phyloP scores from a whole-genome alignment of 1,140 invertebrate genomes.

The Hylyphantes graminicola region DNA sequence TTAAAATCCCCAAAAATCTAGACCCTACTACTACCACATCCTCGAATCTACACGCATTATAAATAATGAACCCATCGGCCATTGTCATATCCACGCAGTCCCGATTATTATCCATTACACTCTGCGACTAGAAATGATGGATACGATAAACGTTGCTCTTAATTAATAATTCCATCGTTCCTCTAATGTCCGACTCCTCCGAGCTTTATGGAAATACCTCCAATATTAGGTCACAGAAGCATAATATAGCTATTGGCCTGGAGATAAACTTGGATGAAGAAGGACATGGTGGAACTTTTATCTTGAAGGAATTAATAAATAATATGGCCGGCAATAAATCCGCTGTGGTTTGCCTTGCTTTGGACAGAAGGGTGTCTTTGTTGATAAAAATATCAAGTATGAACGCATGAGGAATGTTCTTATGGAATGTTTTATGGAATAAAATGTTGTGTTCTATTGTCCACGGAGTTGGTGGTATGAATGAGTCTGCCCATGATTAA shows the following conservation, averaged over 20 bases:
- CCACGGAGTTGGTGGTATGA: too few species aligned
- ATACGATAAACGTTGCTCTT: background rate
- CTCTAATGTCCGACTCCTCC: background rate
- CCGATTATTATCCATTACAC: background rate
- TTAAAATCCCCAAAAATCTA: too few species aligned
- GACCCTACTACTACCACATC: too few species aligned
- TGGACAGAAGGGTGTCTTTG: too few species aligned
- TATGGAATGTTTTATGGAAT: too few species aligned
- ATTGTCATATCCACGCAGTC: background rate
- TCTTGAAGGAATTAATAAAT: background rate
- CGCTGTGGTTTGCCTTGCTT: too few species aligned
- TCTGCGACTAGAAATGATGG: too few species aligned
- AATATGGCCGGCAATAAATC: background rate
- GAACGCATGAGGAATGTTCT: too few species aligned
- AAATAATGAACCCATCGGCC: background rate
- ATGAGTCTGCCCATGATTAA: too few species aligned
- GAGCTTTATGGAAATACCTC: background rate
- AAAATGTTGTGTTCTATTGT: too few species aligned
- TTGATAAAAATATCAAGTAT: too few species aligned
- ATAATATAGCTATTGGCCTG: slow-evolving; percentile 4
- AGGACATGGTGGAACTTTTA: background rate
- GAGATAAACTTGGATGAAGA: background rate
- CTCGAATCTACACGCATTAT: too few species aligned
- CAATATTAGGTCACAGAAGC: background rate
- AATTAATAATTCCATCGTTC: background rate